Percentiles rank a stretch among this genome's conserved stretches.
Conservation (phyloP, 2,113 vertebrate genomes). For the Rhea americana region DNA sequence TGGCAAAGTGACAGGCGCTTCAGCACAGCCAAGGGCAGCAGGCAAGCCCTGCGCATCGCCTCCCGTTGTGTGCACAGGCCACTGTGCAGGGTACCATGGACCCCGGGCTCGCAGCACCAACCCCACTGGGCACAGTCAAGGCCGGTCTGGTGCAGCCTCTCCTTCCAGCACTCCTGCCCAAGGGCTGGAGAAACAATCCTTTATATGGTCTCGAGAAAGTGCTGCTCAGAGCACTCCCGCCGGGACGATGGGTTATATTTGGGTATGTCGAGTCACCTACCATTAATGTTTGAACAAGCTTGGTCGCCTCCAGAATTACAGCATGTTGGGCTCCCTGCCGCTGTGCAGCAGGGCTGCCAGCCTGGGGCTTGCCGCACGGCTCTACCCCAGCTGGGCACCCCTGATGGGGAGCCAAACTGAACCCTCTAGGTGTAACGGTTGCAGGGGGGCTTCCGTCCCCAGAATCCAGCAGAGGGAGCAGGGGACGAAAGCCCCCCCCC, state of each 20-base stretch:
- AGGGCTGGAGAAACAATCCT: constrained; percentile 63
- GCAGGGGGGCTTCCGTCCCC: not conserved
- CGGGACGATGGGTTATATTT: constrained; percentile 56
- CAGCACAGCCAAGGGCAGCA: too few species aligned
- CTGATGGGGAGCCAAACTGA: not conserved
- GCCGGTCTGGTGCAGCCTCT: not conserved
- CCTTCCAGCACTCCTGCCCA: not conserved
- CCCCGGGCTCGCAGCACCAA: not conserved
- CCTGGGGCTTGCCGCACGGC: not conserved
- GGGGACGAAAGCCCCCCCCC: not conserved
- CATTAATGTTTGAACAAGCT: not conserved
- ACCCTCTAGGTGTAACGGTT: too few species aligned
- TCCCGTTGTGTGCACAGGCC: too few species aligned
- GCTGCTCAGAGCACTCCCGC: not conserved
- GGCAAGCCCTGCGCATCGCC: too few species aligned
- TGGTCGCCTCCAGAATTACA: not conserved
- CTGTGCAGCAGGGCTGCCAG: too few species aligned
- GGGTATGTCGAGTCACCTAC: constrained; percentile 12
- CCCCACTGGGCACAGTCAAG: not conserved
- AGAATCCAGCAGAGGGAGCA: not conserved
- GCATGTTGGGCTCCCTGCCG: not conserved
- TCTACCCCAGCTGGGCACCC: not conserved
- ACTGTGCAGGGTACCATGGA: not conserved
- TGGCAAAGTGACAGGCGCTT: too few species aligned
- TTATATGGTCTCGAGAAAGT: constrained; percentile 62